Evolutionary conservation across 2,797 vertebrate genomes (phyloP).

Genomic region (Carcharodon carcharias): DNA sequence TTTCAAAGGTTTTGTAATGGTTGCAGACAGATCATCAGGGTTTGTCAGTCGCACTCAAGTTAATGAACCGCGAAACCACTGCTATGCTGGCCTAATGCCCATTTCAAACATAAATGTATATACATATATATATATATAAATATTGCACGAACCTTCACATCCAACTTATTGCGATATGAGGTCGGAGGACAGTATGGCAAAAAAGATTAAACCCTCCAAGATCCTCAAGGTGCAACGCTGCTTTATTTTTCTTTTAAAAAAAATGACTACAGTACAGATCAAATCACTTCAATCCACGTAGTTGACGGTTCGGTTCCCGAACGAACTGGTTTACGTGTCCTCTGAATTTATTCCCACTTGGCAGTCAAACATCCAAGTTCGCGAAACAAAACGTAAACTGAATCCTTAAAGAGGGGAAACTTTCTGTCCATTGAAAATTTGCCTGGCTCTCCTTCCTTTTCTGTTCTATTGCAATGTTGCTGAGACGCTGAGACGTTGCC

Average conservation of each 20-base stretch:
- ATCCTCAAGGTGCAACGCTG: neutral
- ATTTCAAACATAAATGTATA: neutral
- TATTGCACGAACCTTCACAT: slow-evolving; percentile 33
- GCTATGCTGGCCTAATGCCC: slow-evolving; percentile 11
- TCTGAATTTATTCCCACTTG: neutral
- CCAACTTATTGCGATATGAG: slow-evolving; percentile 29
- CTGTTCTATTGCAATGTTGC: neutral
- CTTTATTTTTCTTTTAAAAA: neutral
- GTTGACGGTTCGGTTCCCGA: neutral
- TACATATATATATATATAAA: neutral
- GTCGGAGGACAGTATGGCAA: neutral
- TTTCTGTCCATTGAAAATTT: neutral
- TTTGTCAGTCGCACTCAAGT: slow-evolving; percentile 2
- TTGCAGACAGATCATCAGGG: neutral
- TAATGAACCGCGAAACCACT: slow-evolving; percentile 14
- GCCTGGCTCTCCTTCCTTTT: neutral
- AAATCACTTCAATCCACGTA: slow-evolving; percentile 25
- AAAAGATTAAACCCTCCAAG: slow-evolving; percentile 11
- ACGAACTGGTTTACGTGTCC: neutral
- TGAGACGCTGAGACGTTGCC: neutral
- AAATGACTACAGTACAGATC: neutral
- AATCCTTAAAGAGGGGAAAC: neutral
- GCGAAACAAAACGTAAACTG: slow-evolving; percentile 4
- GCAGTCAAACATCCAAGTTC: neutral
- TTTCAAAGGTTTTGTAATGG: slow-evolving; percentile 3